Evolutionary conservation across 2,113 vertebrate species (phyloP).

Genomic region (Struthio camelus): DNA sequence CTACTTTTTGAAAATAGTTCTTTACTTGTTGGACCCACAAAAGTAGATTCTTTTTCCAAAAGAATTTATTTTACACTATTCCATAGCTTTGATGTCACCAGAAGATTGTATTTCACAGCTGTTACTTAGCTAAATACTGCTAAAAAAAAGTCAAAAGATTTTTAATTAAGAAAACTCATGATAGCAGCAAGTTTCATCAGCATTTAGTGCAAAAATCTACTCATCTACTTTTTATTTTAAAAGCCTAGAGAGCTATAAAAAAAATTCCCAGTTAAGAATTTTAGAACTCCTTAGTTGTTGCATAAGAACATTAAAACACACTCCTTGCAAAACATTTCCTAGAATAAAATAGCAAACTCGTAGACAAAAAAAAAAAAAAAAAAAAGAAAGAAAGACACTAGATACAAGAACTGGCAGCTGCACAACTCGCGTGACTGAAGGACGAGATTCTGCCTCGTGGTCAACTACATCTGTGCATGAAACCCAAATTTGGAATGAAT

Average conservation of each 20-base stretch:
- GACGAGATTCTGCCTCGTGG: not conserved
- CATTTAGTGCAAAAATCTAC: constrained; percentile 8
- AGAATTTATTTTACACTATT: not conserved
- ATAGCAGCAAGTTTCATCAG: not conserved
- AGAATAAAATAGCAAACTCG: not conserved
- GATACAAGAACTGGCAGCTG: not conserved
- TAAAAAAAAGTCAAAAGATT: not conserved
- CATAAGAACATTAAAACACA: not conserved
- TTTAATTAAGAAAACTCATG: constrained; percentile 58
- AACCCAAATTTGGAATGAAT: not conserved
- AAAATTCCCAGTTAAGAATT: constrained; percentile 45
- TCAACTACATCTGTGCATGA: not conserved
- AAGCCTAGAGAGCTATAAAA: constrained; percentile 54
- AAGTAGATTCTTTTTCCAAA: not conserved
- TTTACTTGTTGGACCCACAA: not conserved
- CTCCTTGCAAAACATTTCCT: constrained; percentile 1
- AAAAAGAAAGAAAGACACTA: not conserved
- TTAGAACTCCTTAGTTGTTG: not conserved
- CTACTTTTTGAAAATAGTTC: not conserved
- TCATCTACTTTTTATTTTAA: constrained; percentile 36
- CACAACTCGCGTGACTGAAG: not conserved
- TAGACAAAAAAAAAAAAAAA: not conserved
- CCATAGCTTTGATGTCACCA: constrained; percentile 26
- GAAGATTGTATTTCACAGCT: constrained; percentile 19
- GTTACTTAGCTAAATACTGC: constrained; percentile 27